Evolutionary conservation across 23 tunicate species (phyloP).

Genomic region (Oikopleura vanhoeffeni): DNA sequence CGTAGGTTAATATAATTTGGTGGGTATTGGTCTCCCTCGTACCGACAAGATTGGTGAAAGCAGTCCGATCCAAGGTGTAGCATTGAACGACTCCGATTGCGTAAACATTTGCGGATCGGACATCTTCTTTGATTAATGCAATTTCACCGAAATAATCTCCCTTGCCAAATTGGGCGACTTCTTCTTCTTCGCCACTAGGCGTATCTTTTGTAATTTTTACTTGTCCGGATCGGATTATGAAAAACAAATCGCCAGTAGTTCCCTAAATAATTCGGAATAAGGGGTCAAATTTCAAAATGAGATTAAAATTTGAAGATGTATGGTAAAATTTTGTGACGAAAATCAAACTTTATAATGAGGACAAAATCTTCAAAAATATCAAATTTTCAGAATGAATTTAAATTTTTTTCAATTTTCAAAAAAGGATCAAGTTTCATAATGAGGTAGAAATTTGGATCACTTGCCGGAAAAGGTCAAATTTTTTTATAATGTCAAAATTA

Average conservation of each 20-base stretch:
- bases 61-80: constrained; percentile 28
- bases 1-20: no score
- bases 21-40: background rate
- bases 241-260: constrained; percentile 66
- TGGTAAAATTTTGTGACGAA: no score
- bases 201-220: constrained; percentile 24
- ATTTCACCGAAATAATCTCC: constrained; percentile 83
- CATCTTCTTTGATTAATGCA: constrained; percentile 64
- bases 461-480: no score
- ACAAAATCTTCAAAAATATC: no score
- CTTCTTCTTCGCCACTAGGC: background rate
- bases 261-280: constrained; percentile 24
- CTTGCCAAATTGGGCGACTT: background rate
- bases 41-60: constrained; percentile 55
- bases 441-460: no score
- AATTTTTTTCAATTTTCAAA: no score
- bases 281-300: no score
- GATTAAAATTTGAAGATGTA: no score
- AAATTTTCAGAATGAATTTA: no score
- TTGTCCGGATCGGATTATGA: constrained; percentile 49
- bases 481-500: no score
- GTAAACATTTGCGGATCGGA: constrained; percentile 62
- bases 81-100: constrained; percentile 35
- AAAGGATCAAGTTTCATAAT: no score
- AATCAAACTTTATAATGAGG: no score